A percentile compares a stretch with the other conserved stretches of the same genome.
These are phyloP conservation scores for Taphrorychus bicolor DNA, from an alignment of 2,888 invertebrate genomes.

Conservation along the genomic window DNA sequence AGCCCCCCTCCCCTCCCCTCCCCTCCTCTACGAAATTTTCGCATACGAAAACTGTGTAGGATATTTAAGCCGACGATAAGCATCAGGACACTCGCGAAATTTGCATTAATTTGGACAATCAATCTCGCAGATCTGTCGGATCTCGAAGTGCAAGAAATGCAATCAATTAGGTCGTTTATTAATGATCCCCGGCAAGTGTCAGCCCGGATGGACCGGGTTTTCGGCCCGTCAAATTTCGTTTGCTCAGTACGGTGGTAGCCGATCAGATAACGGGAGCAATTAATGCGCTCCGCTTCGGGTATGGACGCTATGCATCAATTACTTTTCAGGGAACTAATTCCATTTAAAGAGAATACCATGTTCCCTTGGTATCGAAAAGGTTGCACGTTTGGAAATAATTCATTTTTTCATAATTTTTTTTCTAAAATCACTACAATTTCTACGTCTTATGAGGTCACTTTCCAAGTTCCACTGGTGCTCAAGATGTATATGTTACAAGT, in stretches of 20 bases:
- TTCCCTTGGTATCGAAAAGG: no score
- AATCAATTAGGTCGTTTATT: constrained; percentile 35
- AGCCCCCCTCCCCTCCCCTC: no score
- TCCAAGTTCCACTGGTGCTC: no score
- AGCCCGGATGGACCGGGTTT: constrained; percentile 24
- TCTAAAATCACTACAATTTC: no score
- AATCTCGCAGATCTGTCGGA: constrained; percentile 31
- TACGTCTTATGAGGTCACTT: no score
- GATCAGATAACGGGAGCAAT: constrained; percentile 29
- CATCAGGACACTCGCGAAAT: constrained; percentile 17
- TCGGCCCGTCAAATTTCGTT: constrained; percentile 37
- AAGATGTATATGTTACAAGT: no score
- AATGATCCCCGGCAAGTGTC: constrained; percentile 32
- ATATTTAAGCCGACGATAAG: constrained; percentile 27
- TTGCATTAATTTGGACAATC: constrained; percentile 37
- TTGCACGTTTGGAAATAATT: no score
- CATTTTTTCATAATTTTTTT: no score
- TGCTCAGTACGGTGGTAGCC: constrained; percentile 22
- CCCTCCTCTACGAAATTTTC: no score
- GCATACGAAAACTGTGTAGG: constrained; percentile 17
- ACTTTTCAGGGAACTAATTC: neutral
- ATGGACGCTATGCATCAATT: neutral
- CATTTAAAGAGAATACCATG: no score
- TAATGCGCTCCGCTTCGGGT: constrained; percentile 7
- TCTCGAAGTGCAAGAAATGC: constrained; percentile 31